Evolutionary conservation across 2,113 vertebrate genomes (phyloP).

Genomic region (Oncorhynchus kisutch): DNA sequence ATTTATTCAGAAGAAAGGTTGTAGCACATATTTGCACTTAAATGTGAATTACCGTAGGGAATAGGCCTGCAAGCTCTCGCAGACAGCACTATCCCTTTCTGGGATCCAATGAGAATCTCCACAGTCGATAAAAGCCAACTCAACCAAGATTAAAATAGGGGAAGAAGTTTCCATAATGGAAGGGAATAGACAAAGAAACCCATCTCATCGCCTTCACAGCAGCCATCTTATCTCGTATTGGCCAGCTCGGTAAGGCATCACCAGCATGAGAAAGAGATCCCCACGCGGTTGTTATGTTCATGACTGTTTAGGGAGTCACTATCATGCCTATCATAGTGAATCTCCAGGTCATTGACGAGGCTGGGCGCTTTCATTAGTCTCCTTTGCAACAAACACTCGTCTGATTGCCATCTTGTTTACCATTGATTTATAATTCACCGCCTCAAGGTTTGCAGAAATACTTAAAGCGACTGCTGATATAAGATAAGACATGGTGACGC

Average conservation of each 20-base stretch:
- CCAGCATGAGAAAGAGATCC: conserved; percentile 25
- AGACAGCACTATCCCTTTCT: conserved; percentile 13
- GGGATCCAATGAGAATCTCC: conserved; percentile 49
- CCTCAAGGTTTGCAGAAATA: conserved; percentile 71
- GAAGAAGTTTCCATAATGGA: conserved; percentile 52
- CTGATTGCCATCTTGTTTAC: conserved; percentile 74
- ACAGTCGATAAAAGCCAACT: conserved; percentile 41
- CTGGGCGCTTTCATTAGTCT: conserved; percentile 73
- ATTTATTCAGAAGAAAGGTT: conserved; percentile 72
- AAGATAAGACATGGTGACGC: conserved; percentile 69
- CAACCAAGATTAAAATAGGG: conserved; percentile 50
- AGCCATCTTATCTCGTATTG: conserved; percentile 66
- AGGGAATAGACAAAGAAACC: conserved; percentile 60
- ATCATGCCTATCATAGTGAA: conserved; percentile 46
- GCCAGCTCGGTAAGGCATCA: conserved; percentile 48
- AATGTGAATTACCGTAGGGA: conserved; percentile 60
- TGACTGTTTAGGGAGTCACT: conserved; percentile 60
- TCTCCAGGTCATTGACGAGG: conserved; percentile 73
- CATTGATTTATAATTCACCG: conserved; percentile 73
- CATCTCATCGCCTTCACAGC: conserved; percentile 56
- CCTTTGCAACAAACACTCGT: conserved; percentile 68
- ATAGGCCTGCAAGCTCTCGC: conserved; percentile 18
- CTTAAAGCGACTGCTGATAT: conserved; percentile 75
- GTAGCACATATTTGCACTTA: conserved; percentile 70
- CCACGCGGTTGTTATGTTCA: conserved; percentile 50